Evolutionary conservation across 2,113 vertebrate genomes (phyloP).

Genomic region (Heterochromis multidens): DNA sequence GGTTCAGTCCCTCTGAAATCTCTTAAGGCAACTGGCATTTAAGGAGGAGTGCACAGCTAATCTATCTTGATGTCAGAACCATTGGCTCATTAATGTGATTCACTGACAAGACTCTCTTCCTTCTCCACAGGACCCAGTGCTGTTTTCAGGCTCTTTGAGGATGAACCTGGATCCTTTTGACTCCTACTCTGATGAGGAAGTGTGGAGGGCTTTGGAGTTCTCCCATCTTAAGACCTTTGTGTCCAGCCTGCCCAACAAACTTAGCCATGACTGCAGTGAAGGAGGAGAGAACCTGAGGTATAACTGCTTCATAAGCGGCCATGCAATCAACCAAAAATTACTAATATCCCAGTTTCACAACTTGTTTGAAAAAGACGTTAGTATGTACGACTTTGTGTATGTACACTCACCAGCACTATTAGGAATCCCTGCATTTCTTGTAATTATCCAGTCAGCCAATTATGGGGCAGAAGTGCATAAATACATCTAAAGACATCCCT

Average conservation of each 20-base stretch:
- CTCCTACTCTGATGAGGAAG: constrained; percentile 84
- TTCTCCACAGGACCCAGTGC: constrained; percentile 84
- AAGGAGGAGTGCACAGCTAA: not conserved
- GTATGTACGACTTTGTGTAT: not conserved
- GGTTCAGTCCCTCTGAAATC: not conserved
- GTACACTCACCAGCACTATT: not conserved
- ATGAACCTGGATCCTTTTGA: constrained; percentile 96
- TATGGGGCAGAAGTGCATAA: not conserved
- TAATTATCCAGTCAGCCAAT: not conserved
- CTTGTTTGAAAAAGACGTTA: not conserved
- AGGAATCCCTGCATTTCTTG: not conserved
- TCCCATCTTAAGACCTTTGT: constrained; percentile 91
- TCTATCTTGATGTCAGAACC: not conserved
- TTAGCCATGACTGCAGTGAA: constrained; percentile 89
- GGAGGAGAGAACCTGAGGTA: constrained; percentile 97
- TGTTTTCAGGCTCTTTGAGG: constrained; percentile 92
- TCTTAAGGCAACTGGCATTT: not conserved
- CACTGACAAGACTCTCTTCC: not conserved
- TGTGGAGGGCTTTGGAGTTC: constrained; percentile 88
- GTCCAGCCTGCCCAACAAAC: constrained; percentile 82
- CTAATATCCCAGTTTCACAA: not conserved
- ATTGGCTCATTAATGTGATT: not conserved
- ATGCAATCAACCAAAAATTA: not conserved
- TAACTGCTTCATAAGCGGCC: too few relatives aligned
- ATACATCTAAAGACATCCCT: too few relatives aligned